Evolutionary conservation across 2,888 invertebrate species (phyloP).

Genomic region (Apotomis turbidana): DNA sequence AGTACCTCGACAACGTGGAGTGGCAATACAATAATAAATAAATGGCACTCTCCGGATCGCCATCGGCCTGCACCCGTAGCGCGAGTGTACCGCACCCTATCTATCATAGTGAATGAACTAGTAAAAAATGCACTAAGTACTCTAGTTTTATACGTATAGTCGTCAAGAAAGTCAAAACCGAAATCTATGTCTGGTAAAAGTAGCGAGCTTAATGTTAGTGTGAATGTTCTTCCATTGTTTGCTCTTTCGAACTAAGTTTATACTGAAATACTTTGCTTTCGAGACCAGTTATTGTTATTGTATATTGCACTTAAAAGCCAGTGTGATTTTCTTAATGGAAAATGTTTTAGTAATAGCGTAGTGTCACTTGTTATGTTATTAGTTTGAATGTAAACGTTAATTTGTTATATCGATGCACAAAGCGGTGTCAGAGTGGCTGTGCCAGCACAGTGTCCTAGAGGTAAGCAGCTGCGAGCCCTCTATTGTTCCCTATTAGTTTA

Average conservation of each 20-base stretch:
- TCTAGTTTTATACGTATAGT: conserved; percentile 23
- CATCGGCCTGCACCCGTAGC: conserved; percentile 34
- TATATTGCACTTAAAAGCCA: conserved; percentile 23
- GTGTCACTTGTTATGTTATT: conserved; percentile 19
- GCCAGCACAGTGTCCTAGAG: conserved; percentile 9
- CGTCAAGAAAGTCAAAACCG: conserved; percentile 1
- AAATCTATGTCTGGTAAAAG: conserved; percentile 33
- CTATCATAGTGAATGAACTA: conserved; percentile 37
- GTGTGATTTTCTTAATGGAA: conserved; percentile 17
- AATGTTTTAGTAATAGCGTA: conserved; percentile 30
- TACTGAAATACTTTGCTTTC: conserved; percentile 27
- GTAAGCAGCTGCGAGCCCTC: not conserved
- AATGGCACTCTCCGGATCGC: conserved; percentile 34
- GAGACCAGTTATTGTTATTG: conserved; percentile 16
- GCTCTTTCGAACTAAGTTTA: conserved; percentile 24
- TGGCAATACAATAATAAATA: conserved; percentile 10
- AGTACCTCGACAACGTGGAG: not conserved
- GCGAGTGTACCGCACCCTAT: conserved; percentile 39
- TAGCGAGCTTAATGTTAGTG: conserved; percentile 39
- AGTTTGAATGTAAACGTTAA: conserved; percentile 9
- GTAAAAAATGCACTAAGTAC: conserved; percentile 32
- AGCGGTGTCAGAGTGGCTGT: not conserved
- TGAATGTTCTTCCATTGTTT: conserved; percentile 36
- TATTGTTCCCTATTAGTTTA: no score
- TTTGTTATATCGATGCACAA: not conserved